A percentile compares a stretch with the other conserved stretches of the same genome.
Evolutionary conservation across 2,888 invertebrate genomes (phyloP).

Genomic region (Hypsopygia costalis): DNA sequence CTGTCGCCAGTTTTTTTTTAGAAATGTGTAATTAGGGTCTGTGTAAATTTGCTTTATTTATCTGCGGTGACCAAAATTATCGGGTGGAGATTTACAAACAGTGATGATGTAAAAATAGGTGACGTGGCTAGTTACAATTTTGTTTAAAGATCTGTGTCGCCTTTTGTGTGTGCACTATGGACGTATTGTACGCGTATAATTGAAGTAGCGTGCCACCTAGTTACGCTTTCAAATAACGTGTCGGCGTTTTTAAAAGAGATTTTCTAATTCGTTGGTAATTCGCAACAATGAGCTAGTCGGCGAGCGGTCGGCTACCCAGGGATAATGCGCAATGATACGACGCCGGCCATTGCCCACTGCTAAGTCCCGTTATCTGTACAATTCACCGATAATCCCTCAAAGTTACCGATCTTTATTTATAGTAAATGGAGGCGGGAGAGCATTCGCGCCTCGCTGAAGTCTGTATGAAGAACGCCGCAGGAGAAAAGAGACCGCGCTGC

Average conservation of each 20-base stretch:
- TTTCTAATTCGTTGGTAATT: constrained; percentile 75
- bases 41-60: constrained; percentile 62
- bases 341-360: constrained; percentile 49
- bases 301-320: constrained; percentile 50
- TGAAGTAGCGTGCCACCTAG: constrained; percentile 66
- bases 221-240: constrained; percentile 59
- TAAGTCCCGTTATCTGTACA: constrained; percentile 65
- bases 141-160: constrained; percentile 15
- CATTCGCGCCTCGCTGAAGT: constrained; percentile 73
- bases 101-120: constrained; percentile 35
- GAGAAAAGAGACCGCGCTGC: constrained; percentile 50
- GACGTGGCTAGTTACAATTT: constrained; percentile 25
- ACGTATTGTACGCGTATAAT: constrained; percentile 36
- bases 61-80: constrained; percentile 47
- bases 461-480: constrained; percentile 48
- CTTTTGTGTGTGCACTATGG: constrained; percentile 8
- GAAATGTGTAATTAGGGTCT: constrained; percentile 68
- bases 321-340: constrained; percentile 75
- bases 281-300: constrained; percentile 55
- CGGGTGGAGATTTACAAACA: constrained; percentile 35
- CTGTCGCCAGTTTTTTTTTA: constrained; percentile 74
- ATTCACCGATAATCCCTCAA: constrained; percentile 71
- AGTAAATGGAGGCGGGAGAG: constrained; percentile 58
- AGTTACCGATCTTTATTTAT: constrained; percentile 51
- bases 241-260: constrained; percentile 53